Evolutionary conservation across 2,797 vertebrate genomes (phyloP).

Genomic region (Catostomus latipinnis): DNA sequence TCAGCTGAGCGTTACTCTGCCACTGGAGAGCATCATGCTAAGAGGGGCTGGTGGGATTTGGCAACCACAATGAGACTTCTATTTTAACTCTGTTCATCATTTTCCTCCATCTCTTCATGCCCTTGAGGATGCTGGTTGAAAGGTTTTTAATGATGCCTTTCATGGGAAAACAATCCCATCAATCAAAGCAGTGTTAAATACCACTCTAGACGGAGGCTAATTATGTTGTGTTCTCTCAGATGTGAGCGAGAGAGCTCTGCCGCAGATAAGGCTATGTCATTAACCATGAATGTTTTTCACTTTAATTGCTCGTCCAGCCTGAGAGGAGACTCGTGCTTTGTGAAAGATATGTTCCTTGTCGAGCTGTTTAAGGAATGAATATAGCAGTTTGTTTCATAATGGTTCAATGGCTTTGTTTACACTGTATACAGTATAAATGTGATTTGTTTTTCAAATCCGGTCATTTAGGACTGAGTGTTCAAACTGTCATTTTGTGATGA

Average conservation of each 20-base stretch:
- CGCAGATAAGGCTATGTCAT: slow-evolving; percentile 24
- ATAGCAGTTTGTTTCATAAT: too few species aligned
- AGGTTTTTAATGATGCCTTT: slow-evolving; percentile 58
- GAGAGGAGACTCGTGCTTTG: not conserved
- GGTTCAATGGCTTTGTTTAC: too few species aligned
- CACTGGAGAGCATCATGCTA: slow-evolving; percentile 6
- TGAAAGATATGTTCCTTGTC: not conserved
- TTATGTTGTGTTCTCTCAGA: slow-evolving; percentile 13
- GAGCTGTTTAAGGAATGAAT: not conserved
- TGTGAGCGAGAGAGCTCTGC: slow-evolving; percentile 61
- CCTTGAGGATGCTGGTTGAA: slow-evolving; percentile 55
- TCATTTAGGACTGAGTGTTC: too few species aligned
- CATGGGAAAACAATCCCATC: slow-evolving; percentile 28
- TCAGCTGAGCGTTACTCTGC: not conserved
- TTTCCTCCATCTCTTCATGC: slow-evolving; percentile 63
- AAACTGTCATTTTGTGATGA: too few species aligned
- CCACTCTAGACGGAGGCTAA: slow-evolving; percentile 51
- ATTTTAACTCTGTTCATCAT: slow-evolving; percentile 33
- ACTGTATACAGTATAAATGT: too few species aligned
- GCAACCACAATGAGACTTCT: slow-evolving; percentile 20
- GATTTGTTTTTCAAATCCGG: too few species aligned
- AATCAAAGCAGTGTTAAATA: slow-evolving; percentile 53
- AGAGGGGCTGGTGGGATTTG: slow-evolving; percentile 4
- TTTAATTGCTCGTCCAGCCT: not conserved
- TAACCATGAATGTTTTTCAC: not conserved